A percentile compares a stretch with the other conserved stretches of the same genome.
Evolutionary conservation across 2,113 vertebrate species (phyloP).

Genomic region (Serranochromis macrocephalus): DNA sequence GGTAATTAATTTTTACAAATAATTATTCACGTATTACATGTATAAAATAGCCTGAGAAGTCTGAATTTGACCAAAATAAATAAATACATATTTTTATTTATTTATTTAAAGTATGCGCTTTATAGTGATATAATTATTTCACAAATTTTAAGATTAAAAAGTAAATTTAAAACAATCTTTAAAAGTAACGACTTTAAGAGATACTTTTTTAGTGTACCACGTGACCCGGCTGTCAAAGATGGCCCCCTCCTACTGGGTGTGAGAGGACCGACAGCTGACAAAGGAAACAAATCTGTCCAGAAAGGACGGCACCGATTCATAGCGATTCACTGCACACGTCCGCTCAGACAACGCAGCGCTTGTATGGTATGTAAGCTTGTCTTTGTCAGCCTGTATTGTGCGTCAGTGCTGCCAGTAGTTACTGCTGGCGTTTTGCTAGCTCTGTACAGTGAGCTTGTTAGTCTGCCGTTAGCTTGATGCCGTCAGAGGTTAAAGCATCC

Average conservation of each 20-base stretch:
- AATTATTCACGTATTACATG: background rate
- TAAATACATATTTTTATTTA: background rate
- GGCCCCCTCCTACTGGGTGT: slow-evolving; percentile 50
- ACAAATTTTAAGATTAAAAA: background rate
- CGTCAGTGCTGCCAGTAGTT: background rate
- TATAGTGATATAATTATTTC: background rate
- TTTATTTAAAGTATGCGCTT: background rate
- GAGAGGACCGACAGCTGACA: slow-evolving; percentile 45
- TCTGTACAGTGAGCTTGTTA: background rate
- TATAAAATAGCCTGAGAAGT: background rate
- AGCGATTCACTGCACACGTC: background rate
- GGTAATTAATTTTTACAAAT: background rate
- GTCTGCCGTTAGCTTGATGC: slow-evolving; percentile 19
- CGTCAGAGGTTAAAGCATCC: slow-evolving; percentile 22
- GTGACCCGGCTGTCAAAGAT: slow-evolving; percentile 68
- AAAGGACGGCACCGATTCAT: background rate
- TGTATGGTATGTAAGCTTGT: slow-evolving; percentile 35
- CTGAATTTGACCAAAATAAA: background rate
- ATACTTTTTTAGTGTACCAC: background rate
- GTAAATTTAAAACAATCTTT: background rate
- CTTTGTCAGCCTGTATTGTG: background rate
- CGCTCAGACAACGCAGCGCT: background rate
- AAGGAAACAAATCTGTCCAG: background rate
- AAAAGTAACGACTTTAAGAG: background rate
- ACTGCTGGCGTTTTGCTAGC: background rate